Base-by-base conservation (phyloP, 2,888 invertebrate species). In the Saturnia pavonia region DNA sequence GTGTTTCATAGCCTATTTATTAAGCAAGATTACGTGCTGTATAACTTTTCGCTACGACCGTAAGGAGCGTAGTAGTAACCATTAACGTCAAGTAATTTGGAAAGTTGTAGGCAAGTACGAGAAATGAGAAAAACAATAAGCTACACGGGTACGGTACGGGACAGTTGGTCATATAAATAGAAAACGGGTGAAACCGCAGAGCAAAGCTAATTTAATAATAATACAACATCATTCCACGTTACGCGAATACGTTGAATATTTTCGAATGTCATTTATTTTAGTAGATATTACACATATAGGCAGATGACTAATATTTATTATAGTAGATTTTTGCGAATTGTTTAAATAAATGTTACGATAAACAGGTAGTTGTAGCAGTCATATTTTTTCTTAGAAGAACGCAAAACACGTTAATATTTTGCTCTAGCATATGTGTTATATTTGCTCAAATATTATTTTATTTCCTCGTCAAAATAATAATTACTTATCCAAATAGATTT, bases 291-390 rank as follows among this genome's bases (percentile, higher is more conserved):
- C 57, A 60, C 14, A 27, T 60, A 25, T 60, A 60, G 25, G 9
- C 14, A 6, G 27, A 16, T 60, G 57, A 60, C 27, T 60, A 60
- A 60, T 60, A 60, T 27, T 60, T 60, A 60, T 60, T 60, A 60
- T 14, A 60, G 16, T 14, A 14, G 14, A 60, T 60, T 60, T 60
- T 27, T 19, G 57, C 27, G 57, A 60, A 60, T 60, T 60, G 57
- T 27, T 60, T 60, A 60, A 60, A 60, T 60, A 60, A 60, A 60
- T 27, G 1, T 60, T 27, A 60, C 12, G 57, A 60, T 27, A 60
- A 60, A 60, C 57, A 60, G 27, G 57, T 27, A 60, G 57, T n/a
- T 27, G 14, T 54, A 27, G 57, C 14, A 27, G 27, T 14, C 57
- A 16, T 60, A 4, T 25, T 25, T 27, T 60, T 60, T 60, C 57